phyloP scores from a whole-genome alignment of 1,140 invertebrate genomes.

The Psix sp. region DNA sequence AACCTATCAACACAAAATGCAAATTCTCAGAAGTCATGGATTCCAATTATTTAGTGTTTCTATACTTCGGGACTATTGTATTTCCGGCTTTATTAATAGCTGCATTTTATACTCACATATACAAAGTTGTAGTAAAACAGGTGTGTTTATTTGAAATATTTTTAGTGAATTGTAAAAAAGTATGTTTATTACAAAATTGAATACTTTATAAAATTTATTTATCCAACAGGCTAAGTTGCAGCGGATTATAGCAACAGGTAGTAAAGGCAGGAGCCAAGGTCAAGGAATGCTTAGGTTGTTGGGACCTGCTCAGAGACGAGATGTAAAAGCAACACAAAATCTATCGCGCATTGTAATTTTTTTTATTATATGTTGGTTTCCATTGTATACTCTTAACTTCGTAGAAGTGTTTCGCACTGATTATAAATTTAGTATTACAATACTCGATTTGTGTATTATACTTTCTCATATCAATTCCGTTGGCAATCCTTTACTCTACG shows the following conservation, averaged over 20 bases:
- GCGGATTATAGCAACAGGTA: slow-evolving; percentile 79
- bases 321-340: slow-evolving; percentile 94
- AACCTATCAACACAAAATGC: slow-evolving; percentile 80
- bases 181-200: slow-evolving; percentile 2
- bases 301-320: slow-evolving; percentile 87
- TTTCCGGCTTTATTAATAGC: slow-evolving; percentile 89
- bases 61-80: slow-evolving; percentile 92
- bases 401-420: slow-evolving; percentile 87
- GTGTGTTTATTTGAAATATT: too few relatives aligned
- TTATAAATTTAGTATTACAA: slow-evolving; percentile 81
- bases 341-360: slow-evolving; percentile 92
- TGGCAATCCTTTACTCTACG: slow-evolving; percentile 91
- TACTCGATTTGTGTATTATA: slow-evolving; percentile 90
- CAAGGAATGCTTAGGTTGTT: slow-evolving; percentile 86
- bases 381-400: slow-evolving; percentile 93
- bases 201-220: slow-evolving; percentile 2
- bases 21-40: slow-evolving; percentile 92
- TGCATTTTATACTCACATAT: slow-evolving; percentile 92
- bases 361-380: slow-evolving; percentile 95
- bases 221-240: slow-evolving; percentile 71
- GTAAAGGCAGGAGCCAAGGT: slow-evolving; percentile 53
- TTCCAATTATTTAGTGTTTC: slow-evolving; percentile 90
- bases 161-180: too few relatives aligned
- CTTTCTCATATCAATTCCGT: slow-evolving; percentile 93
- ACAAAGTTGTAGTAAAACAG: slow-evolving; percentile 91